Evolutionary conservation across 1,140 invertebrate genomes (phyloP), one percentile per base, ranked within the genome.

Genomic region (Carposina sasakii): DNA sequence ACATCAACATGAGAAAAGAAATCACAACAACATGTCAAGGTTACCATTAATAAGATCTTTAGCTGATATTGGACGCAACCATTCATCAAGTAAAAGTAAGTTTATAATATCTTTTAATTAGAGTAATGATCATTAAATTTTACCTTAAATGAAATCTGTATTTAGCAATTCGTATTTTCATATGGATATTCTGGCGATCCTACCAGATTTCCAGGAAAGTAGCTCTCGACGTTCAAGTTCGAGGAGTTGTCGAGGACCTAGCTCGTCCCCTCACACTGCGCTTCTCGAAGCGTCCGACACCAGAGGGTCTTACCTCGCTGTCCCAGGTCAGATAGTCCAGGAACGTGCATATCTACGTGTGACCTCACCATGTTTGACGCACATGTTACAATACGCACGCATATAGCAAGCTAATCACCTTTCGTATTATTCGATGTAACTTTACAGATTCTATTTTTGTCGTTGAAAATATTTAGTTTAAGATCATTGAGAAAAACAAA

Each of bases 1-100:
- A 30, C 98, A 99, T 89, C 96, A 98, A 64, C 95, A 98, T 74
- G 96, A 98, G 72, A 89, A 90, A 63, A 91, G 91, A 57, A 93
- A 94, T 68, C 90, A 93, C 39, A 90, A 89, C 60, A 86, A 83
- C 42, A 92, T 94, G 87, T 94, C 95, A 21, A 89, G 94, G 51
- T 86, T 99, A 45, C 97, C 97, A 5, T 91, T 99, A 42, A 98
- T 99, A 59, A 88, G 97, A 57, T 99, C 97, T 6, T 87, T 99
- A 54, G 96, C 97, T 15, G 98, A 99, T 71, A 99, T 99, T 67
- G 96, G 97, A 58, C 90, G 93, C 59, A 98, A 97, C 83, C 94
- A 97, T 83, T 98, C 97, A 15, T 95, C 96, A 15, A 95, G 93
- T 36, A 96, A 96, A 90, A 97, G 96, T 96, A 89, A 94, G 94